Percentiles rank a stretch among this genome's conserved stretches.
Evolutionary conservation across 1,140 invertebrate species (phyloP).

Genomic region (Schlechtendalia chinensis): DNA sequence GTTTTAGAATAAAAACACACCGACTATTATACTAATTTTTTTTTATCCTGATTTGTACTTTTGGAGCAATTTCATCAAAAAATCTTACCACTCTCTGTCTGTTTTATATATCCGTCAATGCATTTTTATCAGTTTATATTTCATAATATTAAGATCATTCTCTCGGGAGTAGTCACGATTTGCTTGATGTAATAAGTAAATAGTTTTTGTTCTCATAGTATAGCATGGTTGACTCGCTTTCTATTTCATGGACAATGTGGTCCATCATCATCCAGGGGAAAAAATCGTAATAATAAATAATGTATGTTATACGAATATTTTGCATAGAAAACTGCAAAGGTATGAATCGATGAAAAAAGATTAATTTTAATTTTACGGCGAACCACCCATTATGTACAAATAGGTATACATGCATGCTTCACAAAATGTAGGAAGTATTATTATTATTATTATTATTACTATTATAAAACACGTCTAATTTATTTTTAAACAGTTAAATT

Average conservation of each 20-base stretch:
- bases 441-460: neutral
- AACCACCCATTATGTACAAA: neutral
- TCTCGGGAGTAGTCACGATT: constrained; percentile 44
- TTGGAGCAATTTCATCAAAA: neutral
- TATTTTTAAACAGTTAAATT: neutral
- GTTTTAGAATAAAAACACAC: constrained; percentile 5
- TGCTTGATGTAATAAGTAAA: constrained; percentile 42
- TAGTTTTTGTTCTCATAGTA: constrained; percentile 37
- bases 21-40: neutral
- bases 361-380: constrained; percentile 15
- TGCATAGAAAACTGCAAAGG: neutral
- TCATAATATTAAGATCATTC: constrained; percentile 32
- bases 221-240: constrained; percentile 19
- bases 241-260: constrained; percentile 37
- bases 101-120: constrained; percentile 16
- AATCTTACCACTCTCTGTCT: neutral
- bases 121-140: constrained; percentile 21
- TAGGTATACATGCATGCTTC: too few relatives aligned
- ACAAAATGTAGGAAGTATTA: too few relatives aligned
- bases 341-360: neutral
- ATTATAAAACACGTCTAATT: neutral
- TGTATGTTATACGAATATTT: neutral
- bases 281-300: constrained; percentile 5
- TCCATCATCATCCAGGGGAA: neutral
- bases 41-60: neutral